Evolutionary conservation across 2,113 vertebrate genomes (phyloP).

Genomic region (Pelecanus crispus): DNA sequence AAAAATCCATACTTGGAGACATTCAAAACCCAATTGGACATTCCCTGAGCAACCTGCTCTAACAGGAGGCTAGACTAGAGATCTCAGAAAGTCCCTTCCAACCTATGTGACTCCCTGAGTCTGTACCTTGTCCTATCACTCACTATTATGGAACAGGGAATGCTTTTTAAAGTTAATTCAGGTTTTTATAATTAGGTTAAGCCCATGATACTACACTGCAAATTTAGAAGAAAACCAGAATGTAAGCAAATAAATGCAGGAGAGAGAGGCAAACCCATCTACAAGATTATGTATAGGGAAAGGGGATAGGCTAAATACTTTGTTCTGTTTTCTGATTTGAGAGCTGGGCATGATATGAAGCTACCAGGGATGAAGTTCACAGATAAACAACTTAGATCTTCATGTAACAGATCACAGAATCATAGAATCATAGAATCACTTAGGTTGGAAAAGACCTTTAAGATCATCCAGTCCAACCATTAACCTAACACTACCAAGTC

Average conservation of each 20-base stretch:
- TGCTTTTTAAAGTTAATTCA: neutral
- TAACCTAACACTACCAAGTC: too few species aligned
- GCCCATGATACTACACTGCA: neutral
- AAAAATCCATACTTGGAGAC: neutral
- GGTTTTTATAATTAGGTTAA: neutral
- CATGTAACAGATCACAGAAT: too few species aligned
- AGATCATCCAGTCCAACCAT: too few species aligned
- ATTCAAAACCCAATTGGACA: neutral
- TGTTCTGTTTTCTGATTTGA: neutral
- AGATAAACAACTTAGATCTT: neutral
- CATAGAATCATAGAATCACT: too few species aligned
- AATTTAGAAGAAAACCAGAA: neutral
- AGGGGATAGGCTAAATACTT: neutral
- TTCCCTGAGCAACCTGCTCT: neutral
- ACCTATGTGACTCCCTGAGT: neutral
- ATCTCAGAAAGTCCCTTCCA: neutral
- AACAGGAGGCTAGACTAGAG: neutral
- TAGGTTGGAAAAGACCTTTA: too few species aligned
- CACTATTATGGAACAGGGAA: neutral
- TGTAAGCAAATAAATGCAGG: neutral
- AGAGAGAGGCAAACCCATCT: neutral
- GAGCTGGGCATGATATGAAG: neutral
- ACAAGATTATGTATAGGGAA: neutral
- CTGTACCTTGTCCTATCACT: neutral
- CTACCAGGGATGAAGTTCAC: neutral